Percentiles rank a stretch among this genome's conserved stretches.
These are phyloP conservation scores for Leptopilina myrica DNA, from an alignment of 2,888 invertebrate genomes.

Conservation along the genomic window DNA sequence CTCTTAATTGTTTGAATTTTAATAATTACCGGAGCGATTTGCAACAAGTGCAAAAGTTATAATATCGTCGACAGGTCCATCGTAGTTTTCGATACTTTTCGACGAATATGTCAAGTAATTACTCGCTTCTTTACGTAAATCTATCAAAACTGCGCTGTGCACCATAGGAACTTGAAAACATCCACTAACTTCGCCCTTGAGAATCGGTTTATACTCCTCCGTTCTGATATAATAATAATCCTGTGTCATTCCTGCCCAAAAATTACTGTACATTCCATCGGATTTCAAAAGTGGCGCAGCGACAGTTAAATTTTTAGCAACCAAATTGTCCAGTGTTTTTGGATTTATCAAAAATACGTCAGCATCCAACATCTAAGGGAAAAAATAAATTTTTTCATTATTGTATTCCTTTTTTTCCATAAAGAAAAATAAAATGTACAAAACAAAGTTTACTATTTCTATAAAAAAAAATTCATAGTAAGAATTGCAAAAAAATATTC, in stretches of 20 bases:
- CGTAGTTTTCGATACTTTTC: constrained; percentile 80
- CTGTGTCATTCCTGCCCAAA: constrained; percentile 95
- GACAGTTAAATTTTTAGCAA: constrained; percentile 81
- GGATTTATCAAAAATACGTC: constrained; percentile 89
- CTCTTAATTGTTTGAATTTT: too few species aligned
- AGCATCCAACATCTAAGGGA: constrained; percentile 86
- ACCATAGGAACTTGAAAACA: constrained; percentile 94
- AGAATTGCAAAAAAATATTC: too few species aligned
- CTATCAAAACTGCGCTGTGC: constrained; percentile 90
- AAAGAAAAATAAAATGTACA: too few species aligned
- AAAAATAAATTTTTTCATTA: background rate
- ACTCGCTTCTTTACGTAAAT: constrained; percentile 81
- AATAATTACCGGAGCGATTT: constrained; percentile 79
- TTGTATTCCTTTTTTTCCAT: background rate
- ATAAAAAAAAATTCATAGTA: too few species aligned
- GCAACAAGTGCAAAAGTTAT: constrained; percentile 94
- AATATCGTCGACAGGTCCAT: constrained; percentile 93
- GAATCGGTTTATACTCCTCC: constrained; percentile 89
- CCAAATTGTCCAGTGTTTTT: constrained; percentile 81
- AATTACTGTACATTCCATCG: constrained; percentile 94
- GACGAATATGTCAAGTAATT: constrained; percentile 86
- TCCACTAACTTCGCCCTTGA: constrained; percentile 83
- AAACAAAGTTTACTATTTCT: too few species aligned
- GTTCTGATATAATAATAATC: constrained; percentile 91
- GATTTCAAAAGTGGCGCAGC: constrained; percentile 92